Evolutionary conservation across 2,113 vertebrate species (phyloP).

Genomic region (Trichechus manatus): DNA sequence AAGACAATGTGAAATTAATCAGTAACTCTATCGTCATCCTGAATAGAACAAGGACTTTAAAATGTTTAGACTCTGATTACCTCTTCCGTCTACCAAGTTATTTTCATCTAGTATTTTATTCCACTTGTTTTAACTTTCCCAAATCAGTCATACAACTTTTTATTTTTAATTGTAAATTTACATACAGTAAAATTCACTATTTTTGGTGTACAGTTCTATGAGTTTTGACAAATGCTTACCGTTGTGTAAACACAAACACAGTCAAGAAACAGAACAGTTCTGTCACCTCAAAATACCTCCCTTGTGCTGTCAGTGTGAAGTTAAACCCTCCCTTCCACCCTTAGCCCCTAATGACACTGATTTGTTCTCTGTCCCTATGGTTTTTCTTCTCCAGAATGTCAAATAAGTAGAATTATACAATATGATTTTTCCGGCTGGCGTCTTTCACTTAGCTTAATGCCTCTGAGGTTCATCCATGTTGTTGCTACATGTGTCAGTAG

Average conservation of each 20-base stretch:
- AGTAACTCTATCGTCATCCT: background rate
- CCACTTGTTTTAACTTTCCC: background rate
- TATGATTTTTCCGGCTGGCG: background rate
- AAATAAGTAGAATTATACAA: background rate
- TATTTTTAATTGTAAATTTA: constrained; percentile 40
- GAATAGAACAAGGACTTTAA: background rate
- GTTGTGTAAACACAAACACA: background rate
- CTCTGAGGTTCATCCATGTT: background rate
- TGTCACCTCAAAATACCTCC: background rate
- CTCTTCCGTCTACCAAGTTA: background rate
- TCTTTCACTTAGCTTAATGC: background rate
- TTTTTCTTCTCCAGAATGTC: background rate
- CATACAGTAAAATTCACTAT: background rate
- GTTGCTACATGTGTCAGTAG: background rate
- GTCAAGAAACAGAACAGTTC: background rate
- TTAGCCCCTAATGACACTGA: background rate
- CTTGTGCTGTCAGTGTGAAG: background rate
- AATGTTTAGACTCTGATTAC: constrained; percentile 33
- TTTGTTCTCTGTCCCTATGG: background rate
- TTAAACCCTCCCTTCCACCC: background rate
- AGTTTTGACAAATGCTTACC: background rate
- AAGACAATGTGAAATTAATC: background rate
- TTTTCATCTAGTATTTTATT: constrained; percentile 5
- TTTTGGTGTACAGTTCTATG: background rate
- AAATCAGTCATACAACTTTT: constrained; percentile 1